Evolutionary conservation across 2,113 vertebrate genomes (phyloP), one percentile per base, ranked within the genome.

Genomic region (Guaruba guarouba): DNA sequence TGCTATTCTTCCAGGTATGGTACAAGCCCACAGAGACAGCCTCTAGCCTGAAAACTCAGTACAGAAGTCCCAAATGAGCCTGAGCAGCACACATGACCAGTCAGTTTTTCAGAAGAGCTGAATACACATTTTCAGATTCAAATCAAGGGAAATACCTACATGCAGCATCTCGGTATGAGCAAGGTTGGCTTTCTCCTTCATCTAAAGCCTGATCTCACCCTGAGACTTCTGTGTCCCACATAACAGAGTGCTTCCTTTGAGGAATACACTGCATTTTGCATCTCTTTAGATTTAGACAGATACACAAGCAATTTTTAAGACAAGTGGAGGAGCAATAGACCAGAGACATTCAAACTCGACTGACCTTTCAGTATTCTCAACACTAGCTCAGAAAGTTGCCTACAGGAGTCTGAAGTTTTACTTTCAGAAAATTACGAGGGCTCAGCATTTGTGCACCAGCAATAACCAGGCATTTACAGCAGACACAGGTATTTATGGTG

Each of bases 291-390:
- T 39, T 63, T 44, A 70, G 7, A 70, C 61, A 75, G 28, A 24
- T 24, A 29, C 1, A 46, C 29, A 37, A 51, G 22, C 5, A 29
- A 41, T 51, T 88, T 76, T 2, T 70, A 13, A 82, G 29, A 69
- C 29, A 3, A 68, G 61, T 1, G 1, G 70, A 75, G 19, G 43
- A 73, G 25, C 11, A 83, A n/a, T 0, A 0, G 39, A 55, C 7
- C 39, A 43, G 24, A 73, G 20, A 82, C 82, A 57, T 44, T 75
- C 57, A 62, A 88, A 64, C 48, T 24, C 8, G 57, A 79, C 62
- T 13, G 55, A 16, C 16, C 33, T 46, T 55, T 59, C 31, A 31
- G 27, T 52, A 69, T 19, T 37, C 0, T 5, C 49, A 96, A 66
- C 7, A 29, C 35, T 3, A 46, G 64, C 37, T 86, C 43, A 19